A percentile compares a stretch with the other conserved stretches of the same genome.
Evolutionary conservation across 1,140 invertebrate species (phyloP).

Genomic region (Lutraria rhynchaena): DNA sequence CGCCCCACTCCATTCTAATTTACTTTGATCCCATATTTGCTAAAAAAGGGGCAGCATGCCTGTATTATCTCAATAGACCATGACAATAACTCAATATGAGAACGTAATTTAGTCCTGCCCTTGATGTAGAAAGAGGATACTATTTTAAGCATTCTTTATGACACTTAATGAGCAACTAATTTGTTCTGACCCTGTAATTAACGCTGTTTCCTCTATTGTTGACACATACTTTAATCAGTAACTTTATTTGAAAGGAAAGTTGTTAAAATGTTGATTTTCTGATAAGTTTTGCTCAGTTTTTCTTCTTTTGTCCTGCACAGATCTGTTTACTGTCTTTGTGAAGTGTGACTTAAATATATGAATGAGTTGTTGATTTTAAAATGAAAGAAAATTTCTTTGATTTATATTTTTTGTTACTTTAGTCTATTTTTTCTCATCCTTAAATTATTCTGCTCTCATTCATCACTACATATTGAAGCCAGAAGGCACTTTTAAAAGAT

Average conservation of each 20-base stretch:
- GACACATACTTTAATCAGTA: conserved; percentile 1
- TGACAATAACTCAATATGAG: not conserved
- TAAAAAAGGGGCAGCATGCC: conserved; percentile 15
- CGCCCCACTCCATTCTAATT: not conserved
- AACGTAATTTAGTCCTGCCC: conserved; percentile 8
- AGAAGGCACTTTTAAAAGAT: no score
- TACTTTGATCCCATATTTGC: conserved; percentile 11
- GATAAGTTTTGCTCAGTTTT: no score
- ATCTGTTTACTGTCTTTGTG: no score
- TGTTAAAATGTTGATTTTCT: no score
- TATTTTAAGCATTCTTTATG: not conserved
- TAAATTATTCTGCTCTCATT: no score
- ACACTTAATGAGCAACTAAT: conserved; percentile 18
- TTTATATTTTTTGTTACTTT: no score
- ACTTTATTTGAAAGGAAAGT: not conserved
- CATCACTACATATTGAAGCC: no score
- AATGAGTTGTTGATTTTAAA: no score
- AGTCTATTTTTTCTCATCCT: no score
- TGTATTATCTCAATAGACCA: conserved; percentile 9
- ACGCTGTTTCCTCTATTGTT: conserved; percentile 5
- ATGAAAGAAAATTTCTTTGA: no score
- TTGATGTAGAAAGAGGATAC: conserved; percentile 33
- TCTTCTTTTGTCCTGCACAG: no score
- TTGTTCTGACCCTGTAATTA: conserved; percentile 23
- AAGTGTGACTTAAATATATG: no score